Conservation (phyloP, 1,140 invertebrate species). For the Chironomus striatipennis region DNA sequence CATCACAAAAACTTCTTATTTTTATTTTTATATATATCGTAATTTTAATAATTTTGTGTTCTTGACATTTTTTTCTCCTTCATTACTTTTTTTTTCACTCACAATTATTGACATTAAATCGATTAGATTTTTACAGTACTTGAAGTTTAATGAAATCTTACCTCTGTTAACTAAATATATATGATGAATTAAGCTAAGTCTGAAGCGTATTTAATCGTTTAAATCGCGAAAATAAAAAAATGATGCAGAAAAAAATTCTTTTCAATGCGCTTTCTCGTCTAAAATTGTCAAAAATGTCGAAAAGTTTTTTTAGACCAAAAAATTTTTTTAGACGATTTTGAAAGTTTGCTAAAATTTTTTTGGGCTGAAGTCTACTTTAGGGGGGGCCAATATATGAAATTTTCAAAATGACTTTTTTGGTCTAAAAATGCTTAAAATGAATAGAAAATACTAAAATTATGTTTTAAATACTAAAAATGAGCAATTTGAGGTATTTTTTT, state of each 20-base stretch:
- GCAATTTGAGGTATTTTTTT: too few species aligned
- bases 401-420: too few species aligned
- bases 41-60: neutral
- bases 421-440: too few species aligned
- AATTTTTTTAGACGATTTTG: neutral
- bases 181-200: neutral
- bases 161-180: neutral
- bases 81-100: constrained; percentile 8
- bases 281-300: neutral
- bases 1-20: constrained; percentile 6
- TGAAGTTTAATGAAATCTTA: neutral
- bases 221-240: neutral
- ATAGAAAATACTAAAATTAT: too few species aligned
- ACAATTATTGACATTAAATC: neutral
- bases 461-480: too few species aligned
- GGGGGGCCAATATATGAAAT: too few species aligned
- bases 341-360: neutral
- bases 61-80: constrained; percentile 5
- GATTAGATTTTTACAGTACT: neutral
- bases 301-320: neutral
- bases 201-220: neutral
- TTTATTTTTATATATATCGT: too few species aligned
- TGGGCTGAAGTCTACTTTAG: neutral
- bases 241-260: neutral
- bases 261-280: too few species aligned